Conservation (phyloP, 2,797 vertebrate species). For the Artibeus jamaicensis region DNA sequence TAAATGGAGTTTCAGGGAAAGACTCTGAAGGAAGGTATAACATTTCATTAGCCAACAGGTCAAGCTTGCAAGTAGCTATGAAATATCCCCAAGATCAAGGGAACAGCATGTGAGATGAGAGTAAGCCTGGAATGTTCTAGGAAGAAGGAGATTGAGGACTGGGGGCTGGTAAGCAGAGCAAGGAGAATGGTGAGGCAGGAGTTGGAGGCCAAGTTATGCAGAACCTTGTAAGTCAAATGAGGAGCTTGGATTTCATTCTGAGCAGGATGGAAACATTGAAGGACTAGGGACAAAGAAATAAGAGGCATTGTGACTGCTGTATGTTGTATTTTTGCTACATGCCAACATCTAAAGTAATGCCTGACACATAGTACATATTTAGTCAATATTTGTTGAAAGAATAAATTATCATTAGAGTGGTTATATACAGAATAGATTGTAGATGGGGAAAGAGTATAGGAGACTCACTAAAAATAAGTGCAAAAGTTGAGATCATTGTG, state of each 20-base stretch:
- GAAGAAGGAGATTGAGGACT: background rate
- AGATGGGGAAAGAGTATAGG: background rate
- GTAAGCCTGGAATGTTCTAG: background rate
- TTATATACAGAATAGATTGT: background rate
- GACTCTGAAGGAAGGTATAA: background rate
- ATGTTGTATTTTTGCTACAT: background rate
- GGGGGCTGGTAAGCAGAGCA: background rate
- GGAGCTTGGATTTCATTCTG: background rate
- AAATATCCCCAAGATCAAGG: background rate
- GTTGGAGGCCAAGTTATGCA: fast-evolving
- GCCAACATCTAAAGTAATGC: background rate
- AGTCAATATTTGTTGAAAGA: background rate
- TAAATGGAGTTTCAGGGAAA: background rate
- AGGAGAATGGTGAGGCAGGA: background rate
- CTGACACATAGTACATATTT: background rate
- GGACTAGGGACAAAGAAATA: background rate
- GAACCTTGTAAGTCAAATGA: background rate
- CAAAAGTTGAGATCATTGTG: background rate
- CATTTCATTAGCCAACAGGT: background rate
- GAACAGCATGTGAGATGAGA: background rate
- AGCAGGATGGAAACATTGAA: background rate
- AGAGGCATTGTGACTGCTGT: background rate
- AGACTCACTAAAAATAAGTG: background rate
- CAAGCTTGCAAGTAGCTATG: background rate
- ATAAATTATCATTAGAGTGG: background rate